Evolutionary conservation across 2,113 vertebrate species (phyloP), one percentile per base, ranked within the genome.

Genomic region (Rhinolophus sinicus): DNA sequence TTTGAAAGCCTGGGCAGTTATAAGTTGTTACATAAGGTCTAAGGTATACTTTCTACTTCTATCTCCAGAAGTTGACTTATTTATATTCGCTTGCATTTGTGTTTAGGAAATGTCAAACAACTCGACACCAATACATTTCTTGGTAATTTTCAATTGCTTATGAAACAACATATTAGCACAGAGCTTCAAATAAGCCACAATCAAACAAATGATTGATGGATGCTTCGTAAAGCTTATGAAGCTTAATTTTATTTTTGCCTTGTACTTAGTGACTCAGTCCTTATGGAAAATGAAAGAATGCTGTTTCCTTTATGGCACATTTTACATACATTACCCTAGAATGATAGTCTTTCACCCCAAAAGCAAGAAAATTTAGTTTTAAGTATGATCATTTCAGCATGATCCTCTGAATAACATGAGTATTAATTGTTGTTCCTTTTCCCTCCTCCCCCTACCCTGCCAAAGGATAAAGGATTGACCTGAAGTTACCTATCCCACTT

Each of bases 1-100:
- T 64, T 60, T 75, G 75, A 92, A 97, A 96, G 40, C n/a, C 26
- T 58, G 35, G 56, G 84, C 62, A 97, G 52, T 94, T 95, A 88
- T 58, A 94, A 65, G 9, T 87, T 90, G 64, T 96, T 97, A 91
- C 22, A n/a, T 89, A 96, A 97, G 78, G 78, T 92, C 69, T 93
- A 56, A 92, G 77, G 38, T 64, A 89, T 90, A 80, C 28, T 26
- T 93, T 35, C 65, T 89, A 50, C 30, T 93, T 33, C 65, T 89
- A 50, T 89, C 86, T 94, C 58, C 35, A n/a, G 35, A 97, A 82
- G 83, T 65, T 95, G 76, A 93, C 47, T 75, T 94, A 88, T 54
- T 89, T 95, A 54, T 89, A 80, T 81, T 90, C 30, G 87, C 64
- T 97, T 94, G 21, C 24, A 94, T 92, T 88, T 84, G 64, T 75